Conservation (phyloP, 2,113 vertebrate species). For the Balaeniceps rex region DNA sequence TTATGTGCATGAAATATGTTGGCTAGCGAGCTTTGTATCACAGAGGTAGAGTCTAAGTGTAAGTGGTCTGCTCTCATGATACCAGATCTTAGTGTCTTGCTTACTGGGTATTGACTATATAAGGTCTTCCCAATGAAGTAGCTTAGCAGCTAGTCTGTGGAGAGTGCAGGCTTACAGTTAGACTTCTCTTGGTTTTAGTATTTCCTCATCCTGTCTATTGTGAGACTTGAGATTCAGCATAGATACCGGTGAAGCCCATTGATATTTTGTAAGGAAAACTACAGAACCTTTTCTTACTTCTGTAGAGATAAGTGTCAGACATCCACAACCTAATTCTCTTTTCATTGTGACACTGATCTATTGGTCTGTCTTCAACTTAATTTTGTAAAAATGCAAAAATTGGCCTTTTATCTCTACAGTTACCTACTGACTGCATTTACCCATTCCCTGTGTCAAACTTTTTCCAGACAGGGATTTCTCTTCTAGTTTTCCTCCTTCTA, state of each 20-base stretch:
- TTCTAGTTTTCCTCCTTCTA: not conserved
- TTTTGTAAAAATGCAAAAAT: not conserved
- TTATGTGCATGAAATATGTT: not conserved
- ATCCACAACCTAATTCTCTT: not conserved
- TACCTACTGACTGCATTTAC: not conserved
- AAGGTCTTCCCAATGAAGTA: not conserved
- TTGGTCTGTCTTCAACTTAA: not conserved
- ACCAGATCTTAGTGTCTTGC: not conserved
- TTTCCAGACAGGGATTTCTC: not conserved
- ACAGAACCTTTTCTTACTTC: not conserved
- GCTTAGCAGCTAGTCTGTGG: not conserved
- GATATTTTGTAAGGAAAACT: not conserved
- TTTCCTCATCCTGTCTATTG: not conserved
- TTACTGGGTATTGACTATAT: not conserved
- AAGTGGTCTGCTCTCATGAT: not conserved
- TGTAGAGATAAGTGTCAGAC: not conserved
- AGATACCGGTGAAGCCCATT: not conserved
- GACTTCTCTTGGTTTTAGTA: not conserved
- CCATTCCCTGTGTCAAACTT: rapidly evolving
- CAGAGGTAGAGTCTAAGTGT: not conserved
- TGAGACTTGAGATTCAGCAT: not conserved
- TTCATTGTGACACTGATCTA: not conserved
- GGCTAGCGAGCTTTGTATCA: not conserved
- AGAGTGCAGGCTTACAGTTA: not conserved
- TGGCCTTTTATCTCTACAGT: not conserved